These are phyloP conservation scores for Melospiza melodia DNA, from an alignment of 2,113 vertebrate genomes.

Conservation along the genomic window DNA sequence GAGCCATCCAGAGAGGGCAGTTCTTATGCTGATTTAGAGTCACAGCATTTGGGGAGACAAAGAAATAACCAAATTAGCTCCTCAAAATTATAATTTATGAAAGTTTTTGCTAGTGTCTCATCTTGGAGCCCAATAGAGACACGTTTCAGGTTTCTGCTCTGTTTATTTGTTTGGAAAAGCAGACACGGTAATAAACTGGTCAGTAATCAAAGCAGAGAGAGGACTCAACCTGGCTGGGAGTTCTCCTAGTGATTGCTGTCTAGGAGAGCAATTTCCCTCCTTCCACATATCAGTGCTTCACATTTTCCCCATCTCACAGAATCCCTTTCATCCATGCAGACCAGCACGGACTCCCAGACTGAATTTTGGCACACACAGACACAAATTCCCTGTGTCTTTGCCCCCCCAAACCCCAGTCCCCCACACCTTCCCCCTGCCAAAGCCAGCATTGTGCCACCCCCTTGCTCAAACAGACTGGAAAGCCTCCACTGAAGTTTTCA, in stretches of 20 bases:
- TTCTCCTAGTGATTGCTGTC: not conserved
- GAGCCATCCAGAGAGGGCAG: not conserved
- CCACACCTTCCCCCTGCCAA: not conserved
- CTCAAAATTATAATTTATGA: not conserved
- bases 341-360: not conserved
- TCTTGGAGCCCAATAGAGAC: not conserved
- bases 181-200: not conserved
- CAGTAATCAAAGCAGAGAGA: not conserved
- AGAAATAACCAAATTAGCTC: slow-evolving; percentile 5
- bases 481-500: slow-evolving; percentile 17
- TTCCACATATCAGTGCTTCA: not conserved
- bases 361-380: not conserved
- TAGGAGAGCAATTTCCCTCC: not conserved
- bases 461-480: not conserved
- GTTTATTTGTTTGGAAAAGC: not conserved
- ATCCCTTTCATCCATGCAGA: not conserved
- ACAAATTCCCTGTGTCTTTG: not conserved
- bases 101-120: not conserved
- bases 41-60: not conserved
- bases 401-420: not conserved
- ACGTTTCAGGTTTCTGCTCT: not conserved
- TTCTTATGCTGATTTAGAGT: not conserved
- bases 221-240: not conserved
- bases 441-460: not conserved
- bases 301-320: not conserved